Percentiles rank a stretch among this genome's conserved stretches.
Evolutionary conservation across 1,140 invertebrate genomes (phyloP).

Genomic region (Wiebesia pumilae): DNA sequence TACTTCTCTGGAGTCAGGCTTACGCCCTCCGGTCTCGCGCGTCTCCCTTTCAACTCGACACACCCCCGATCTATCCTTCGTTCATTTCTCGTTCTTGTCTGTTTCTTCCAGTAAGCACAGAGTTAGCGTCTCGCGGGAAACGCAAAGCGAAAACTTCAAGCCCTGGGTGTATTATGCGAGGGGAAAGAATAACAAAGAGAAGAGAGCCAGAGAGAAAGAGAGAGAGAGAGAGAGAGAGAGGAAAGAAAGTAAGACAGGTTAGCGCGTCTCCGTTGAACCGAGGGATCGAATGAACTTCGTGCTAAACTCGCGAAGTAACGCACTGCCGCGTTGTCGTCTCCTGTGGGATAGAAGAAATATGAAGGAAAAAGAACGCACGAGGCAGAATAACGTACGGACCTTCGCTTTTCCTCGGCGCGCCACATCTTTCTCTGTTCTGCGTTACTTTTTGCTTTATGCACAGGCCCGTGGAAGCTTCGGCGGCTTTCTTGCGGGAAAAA

Average conservation of each 20-base stretch:
- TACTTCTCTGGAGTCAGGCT: slow-evolving; percentile 9
- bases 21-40: slow-evolving; percentile 22
- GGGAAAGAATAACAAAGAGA: not conserved
- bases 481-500: not conserved
- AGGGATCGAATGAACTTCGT: slow-evolving; percentile 70
- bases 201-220: not conserved
- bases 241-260: slow-evolving; percentile 37
- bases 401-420: not conserved
- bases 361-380: not conserved
- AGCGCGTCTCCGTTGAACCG: slow-evolving; percentile 3
- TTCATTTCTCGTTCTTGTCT: not conserved
- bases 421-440: not conserved
- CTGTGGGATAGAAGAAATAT: not conserved
- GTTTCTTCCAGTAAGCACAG: not conserved
- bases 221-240: too few relatives aligned
- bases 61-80: not conserved
- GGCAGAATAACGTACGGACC: slow-evolving; percentile 54
- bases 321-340: not conserved
- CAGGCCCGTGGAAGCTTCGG: not conserved
- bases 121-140: slow-evolving; percentile 29
- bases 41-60: slow-evolving; percentile 45
- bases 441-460: not conserved
- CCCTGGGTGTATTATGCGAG: not conserved
- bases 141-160: not conserved
- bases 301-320: slow-evolving; percentile 68